Percentiles rank a stretch among this genome's conserved stretches.
phyloP scores from a whole-genome alignment of 2,797 vertebrate genomes.

The Podarcis lilfordi region DNA sequence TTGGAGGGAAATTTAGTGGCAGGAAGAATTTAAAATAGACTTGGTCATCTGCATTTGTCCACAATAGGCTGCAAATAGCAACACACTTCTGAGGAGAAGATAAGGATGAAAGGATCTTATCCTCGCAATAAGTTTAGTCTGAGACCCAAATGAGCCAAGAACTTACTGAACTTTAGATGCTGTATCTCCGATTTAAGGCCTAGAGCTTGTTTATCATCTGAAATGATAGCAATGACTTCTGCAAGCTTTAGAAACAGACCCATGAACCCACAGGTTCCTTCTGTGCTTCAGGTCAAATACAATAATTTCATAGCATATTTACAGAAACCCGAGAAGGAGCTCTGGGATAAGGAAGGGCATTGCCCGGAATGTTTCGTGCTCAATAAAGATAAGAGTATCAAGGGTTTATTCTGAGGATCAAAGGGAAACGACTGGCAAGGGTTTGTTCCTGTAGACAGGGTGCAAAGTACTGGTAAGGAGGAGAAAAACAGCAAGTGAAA shows the following conservation, averaged over 20 bases:
- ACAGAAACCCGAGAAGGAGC: constrained; percentile 9
- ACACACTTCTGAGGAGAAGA: background rate
- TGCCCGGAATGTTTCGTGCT: constrained; percentile 57
- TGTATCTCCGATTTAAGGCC: background rate
- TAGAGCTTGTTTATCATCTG: background rate
- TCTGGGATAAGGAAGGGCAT: constrained; percentile 63
- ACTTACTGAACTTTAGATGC: background rate
- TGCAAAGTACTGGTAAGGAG: constrained; percentile 40
- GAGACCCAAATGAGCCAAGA: background rate
- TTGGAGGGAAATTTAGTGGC: background rate
- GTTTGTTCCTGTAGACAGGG: constrained; percentile 16
- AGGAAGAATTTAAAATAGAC: background rate
- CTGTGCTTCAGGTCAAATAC: background rate
- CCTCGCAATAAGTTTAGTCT: background rate
- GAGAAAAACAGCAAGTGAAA: constrained; percentile 33
- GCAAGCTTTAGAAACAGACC: background rate
- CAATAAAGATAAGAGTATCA: constrained; percentile 71
- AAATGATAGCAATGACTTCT: background rate
- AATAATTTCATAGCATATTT: constrained; percentile 15
- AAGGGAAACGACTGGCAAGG: constrained; percentile 47
- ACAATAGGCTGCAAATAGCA: background rate
- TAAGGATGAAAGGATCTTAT: background rate
- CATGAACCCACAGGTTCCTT: fast-evolving
- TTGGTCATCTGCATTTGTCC: background rate
- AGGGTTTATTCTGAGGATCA: constrained; percentile 66